Base-by-base conservation (phyloP, 2,888 invertebrate genomes). In the Xestia xanthographa region DNA sequence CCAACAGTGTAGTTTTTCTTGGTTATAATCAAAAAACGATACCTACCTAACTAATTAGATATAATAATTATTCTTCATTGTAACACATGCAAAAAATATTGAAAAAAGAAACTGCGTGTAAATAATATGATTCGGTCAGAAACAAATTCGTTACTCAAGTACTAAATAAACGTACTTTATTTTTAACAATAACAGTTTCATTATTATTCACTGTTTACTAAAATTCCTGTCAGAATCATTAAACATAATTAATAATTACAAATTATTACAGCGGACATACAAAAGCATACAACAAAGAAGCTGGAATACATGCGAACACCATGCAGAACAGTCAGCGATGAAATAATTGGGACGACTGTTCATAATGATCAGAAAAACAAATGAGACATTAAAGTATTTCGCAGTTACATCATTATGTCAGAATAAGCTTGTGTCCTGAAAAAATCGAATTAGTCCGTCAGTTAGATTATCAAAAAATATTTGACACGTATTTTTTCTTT, bases 51-150 rank as follows among this genome's bases (percentile, higher is more conserved):
- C 58, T 29, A 20, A 34, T n/a, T 41, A 14, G 0, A 14, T 29
- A 43, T 65, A 68, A n/a, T n/a, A 34, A 68, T 72, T 72, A 80
- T 84, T 84, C 80, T 84, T 69, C 85, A 56, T 26, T 12, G n/a
- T 41, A 2, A 79, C 34, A 66, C 80, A 56, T 65, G 63, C 67
- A 68, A 72, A 60, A 56, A 65, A 66, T 26, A 62, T 14, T 12
- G 3, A 5, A n/a, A 50, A 83, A 83, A 76, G 69, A 38, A n/a
- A 58, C 20, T 53, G 66, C 41, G 63, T 65, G 66, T 38, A 50
- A 0, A 58, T 65, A 68, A 1, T 12, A 78, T 50, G 66, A 80
- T 80, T 84, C 80, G 5, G 58, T 68, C 53, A 79, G 14, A 83
- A 83, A 77, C 1, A 34, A 14, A n/a, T 53, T 14, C 0, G 26